Conservation (phyloP, 1,140 invertebrate species). For the Ceratina japonica region DNA sequence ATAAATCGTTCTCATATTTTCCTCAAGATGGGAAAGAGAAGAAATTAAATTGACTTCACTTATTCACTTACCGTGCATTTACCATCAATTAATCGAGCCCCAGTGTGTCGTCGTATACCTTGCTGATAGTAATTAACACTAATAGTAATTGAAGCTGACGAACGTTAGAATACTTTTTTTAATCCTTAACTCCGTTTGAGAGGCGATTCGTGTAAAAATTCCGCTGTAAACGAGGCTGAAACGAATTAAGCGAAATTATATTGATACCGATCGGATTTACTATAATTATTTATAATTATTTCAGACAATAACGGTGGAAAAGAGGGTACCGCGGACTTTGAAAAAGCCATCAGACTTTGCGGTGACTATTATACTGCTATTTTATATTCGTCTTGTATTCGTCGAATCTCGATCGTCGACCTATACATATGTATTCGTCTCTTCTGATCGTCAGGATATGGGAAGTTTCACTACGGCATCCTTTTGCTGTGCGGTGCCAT, state of each 20-base stretch:
- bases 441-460: constrained; percentile 58
- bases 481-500: constrained; percentile 69
- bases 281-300: no score
- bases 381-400: background rate
- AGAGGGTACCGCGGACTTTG: constrained; percentile 62
- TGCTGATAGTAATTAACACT: no score
- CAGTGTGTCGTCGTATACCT: no score
- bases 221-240: background rate
- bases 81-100: no score
- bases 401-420: background rate
- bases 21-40: no score
- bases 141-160: no score
- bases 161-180: no score
- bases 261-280: no score
- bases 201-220: background rate
- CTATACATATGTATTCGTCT: background rate
- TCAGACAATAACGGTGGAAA: constrained; percentile 54
- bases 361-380: constrained; percentile 48
- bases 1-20: no score
- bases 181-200: no score
- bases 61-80: no score
- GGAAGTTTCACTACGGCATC: constrained; percentile 69
- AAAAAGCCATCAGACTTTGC: constrained; percentile 64
- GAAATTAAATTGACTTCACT: no score
- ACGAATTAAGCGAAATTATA: background rate